These are phyloP conservation scores for Iphiclides podalirius DNA, from an alignment of 2,888 invertebrate genomes.

Conservation along the genomic window DNA sequence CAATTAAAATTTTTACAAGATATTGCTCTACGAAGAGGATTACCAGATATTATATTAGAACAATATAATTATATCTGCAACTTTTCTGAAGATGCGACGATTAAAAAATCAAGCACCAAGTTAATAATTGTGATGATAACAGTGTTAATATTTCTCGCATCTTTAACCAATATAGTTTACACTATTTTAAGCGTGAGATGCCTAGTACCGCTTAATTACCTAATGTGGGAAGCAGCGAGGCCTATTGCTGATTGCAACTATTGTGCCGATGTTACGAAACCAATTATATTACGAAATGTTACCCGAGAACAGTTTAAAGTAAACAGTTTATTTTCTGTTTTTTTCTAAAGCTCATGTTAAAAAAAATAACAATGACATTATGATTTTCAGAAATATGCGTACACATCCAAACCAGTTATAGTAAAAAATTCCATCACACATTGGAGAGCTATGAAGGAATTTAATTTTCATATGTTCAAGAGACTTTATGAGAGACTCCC, in stretches of 20 bases:
- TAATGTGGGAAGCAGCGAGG: conserved; percentile 92
- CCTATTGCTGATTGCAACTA: conserved; percentile 90
- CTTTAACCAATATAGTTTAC: conserved; percentile 44
- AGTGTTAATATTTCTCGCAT: conserved; percentile 42
- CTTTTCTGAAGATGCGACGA: conserved; percentile 36
- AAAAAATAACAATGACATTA: no score
- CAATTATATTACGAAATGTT: conserved; percentile 84
- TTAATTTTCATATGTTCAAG: conserved; percentile 85
- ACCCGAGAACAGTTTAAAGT: conserved; percentile 84
- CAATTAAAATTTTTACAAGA: conserved; percentile 45
- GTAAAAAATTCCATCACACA: conserved; percentile 86
- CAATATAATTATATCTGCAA: conserved; percentile 50
- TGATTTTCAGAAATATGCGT: conserved; percentile 82
- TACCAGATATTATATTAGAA: conserved; percentile 41
- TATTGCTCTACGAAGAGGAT: conserved; percentile 49
- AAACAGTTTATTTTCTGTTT: conserved; percentile 33
- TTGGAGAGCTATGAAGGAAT: conserved; percentile 87
- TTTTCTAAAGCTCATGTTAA: neutral
- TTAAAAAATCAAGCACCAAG: conserved; percentile 40
- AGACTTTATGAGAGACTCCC: conserved; percentile 83
- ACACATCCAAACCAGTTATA: conserved; percentile 89
- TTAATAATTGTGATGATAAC: conserved; percentile 40
- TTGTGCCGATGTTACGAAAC: conserved; percentile 84
- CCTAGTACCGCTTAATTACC: conserved; percentile 89
- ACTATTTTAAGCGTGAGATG: conserved; percentile 83